Conservation (phyloP, 2,113 vertebrate genomes). For the Bubo bubo region DNA sequence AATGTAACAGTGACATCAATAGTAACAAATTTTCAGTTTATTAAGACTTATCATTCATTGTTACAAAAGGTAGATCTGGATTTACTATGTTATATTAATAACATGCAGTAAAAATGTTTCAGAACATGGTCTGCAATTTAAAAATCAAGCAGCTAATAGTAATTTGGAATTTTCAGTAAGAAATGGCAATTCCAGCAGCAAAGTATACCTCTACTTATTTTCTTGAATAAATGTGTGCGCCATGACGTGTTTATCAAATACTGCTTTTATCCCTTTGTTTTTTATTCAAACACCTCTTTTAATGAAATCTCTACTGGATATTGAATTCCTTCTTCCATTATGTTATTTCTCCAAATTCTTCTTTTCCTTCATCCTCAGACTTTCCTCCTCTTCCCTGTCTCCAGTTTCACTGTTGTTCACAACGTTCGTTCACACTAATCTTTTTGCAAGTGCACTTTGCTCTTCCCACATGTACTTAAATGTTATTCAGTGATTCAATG, state of each 20-base stretch:
- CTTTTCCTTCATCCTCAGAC: neutral
- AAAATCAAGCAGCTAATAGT: neutral
- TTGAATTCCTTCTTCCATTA: neutral
- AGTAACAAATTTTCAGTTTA: neutral
- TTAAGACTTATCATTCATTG: neutral
- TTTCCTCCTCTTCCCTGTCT: neutral
- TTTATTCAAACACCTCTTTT: neutral
- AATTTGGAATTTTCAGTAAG: neutral
- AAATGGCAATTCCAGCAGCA: neutral
- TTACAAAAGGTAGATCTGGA: neutral
- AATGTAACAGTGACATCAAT: neutral
- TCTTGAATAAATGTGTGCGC: neutral
- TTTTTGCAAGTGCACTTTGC: neutral
- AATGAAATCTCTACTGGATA: neutral
- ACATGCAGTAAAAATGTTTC: neutral
- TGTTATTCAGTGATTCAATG: accelerated
- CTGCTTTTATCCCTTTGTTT: neutral
- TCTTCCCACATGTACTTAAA: neutral
- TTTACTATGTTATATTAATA: neutral
- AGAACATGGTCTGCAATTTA: neutral
- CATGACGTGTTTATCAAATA: neutral
- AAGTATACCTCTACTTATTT: neutral
- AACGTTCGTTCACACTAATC: neutral
- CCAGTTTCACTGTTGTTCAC: neutral
- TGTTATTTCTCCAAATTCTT: neutral